Percentiles rank a stretch among this genome's conserved stretches.
These are phyloP conservation scores for Argyresthia goedartella DNA, from an alignment of 2,888 invertebrate species.

Conservation along the genomic window DNA sequence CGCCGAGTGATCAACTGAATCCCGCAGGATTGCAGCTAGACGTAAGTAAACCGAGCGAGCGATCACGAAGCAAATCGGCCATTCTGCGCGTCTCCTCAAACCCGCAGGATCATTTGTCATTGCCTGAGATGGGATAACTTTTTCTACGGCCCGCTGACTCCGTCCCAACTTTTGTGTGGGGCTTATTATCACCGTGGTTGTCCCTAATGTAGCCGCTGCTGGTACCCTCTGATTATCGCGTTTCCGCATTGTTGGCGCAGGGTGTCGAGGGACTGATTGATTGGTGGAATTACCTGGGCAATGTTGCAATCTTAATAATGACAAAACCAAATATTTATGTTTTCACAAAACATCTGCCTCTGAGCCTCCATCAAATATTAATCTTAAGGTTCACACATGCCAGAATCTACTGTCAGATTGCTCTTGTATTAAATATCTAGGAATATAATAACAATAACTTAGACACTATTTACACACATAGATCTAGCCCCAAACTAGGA, in stretches of 20 bases:
- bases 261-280: not conserved
- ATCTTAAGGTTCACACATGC: too few relatives aligned
- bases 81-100: slow-evolving; percentile 38
- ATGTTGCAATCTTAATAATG: too few relatives aligned
- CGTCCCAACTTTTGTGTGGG: slow-evolving; percentile 50
- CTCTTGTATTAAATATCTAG: too few relatives aligned
- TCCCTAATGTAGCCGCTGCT: slow-evolving; percentile 33
- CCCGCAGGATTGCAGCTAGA: slow-evolving; percentile 19
- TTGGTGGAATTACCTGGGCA: not conserved
- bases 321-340: too few relatives aligned
- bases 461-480: too few relatives aligned
- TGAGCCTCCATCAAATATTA: too few relatives aligned
- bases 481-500: too few relatives aligned
- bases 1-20: slow-evolving; percentile 11
- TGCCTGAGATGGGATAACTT: slow-evolving; percentile 59
- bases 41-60: slow-evolving; percentile 23
- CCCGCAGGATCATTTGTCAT: slow-evolving; percentile 56
- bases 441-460: too few relatives aligned
- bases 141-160: slow-evolving; percentile 58
- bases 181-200: slow-evolving; percentile 38
- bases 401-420: too few relatives aligned
- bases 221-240: slow-evolving; percentile 2
- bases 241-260: slow-evolving; percentile 3
- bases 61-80: slow-evolving; percentile 55
- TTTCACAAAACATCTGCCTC: too few relatives aligned